Percentiles rank a stretch among this genome's conserved stretches.
phyloP scores from a whole-genome alignment of 1,140 invertebrate species.

The Bemisia tabaci region DNA sequence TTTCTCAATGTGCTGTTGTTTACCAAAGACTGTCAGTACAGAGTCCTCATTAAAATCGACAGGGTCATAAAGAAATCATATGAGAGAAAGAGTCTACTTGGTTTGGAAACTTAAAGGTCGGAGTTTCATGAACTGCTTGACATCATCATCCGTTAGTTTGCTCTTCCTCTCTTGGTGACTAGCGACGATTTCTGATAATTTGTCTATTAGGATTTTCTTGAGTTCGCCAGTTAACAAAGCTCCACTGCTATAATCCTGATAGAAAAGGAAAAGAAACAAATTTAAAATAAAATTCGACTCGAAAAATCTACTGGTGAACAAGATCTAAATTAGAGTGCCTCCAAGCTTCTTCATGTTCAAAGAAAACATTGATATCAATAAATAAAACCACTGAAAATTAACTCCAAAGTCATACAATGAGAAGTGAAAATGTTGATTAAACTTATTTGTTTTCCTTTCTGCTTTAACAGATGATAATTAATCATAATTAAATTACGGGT shows the following conservation, averaged over 20 bases:
- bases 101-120: conserved; percentile 47
- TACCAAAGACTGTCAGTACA: too few relatives aligned
- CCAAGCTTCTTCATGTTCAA: too few relatives aligned
- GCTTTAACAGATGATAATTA: too few relatives aligned
- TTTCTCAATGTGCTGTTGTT: too few relatives aligned
- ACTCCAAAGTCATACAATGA: not conserved
- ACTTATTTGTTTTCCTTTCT: too few relatives aligned
- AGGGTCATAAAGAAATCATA: too few relatives aligned
- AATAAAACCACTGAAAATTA: not conserved
- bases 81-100: not conserved
- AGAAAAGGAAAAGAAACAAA: conserved; percentile 1
- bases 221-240: conserved; percentile 85
- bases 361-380: conserved; percentile 5
- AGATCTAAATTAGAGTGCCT: too few relatives aligned
- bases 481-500: too few relatives aligned
- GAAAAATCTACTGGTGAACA: too few relatives aligned
- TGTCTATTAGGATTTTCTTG: conserved; percentile 79
- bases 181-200: conserved; percentile 57
- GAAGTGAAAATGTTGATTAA: too few relatives aligned
- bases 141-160: conserved; percentile 69
- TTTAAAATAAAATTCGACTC: too few relatives aligned
- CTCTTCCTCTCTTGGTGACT: conserved; percentile 70
- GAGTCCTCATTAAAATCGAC: too few relatives aligned
- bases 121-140: conserved; percentile 73
- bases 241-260: conserved; percentile 73